Base-by-base conservation (phyloP, 1,140 invertebrate species). In the Armadillidium nasatum region DNA sequence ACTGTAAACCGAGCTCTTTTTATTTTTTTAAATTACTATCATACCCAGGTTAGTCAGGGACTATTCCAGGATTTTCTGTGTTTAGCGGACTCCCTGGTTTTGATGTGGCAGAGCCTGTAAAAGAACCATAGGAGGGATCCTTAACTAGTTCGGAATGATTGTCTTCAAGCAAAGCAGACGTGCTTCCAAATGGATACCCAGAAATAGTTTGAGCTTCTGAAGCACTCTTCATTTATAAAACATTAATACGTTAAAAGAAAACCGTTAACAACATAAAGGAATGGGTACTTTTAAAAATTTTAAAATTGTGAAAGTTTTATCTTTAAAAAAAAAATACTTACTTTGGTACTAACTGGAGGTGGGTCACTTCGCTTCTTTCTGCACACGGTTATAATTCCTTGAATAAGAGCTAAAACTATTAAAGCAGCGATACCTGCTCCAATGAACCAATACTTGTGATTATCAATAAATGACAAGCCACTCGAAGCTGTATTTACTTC, bases 241-340 rank as follows among this genome's bases (percentile, higher is more conserved):
- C 6, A 33, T 33, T 33, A 73, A 11, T 10, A 73, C 22, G 15
- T 23, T 23, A 21, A 44, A 9, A n/a, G n/a, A 1, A 10, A 23
- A 73, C 45, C 22, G 21, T 23, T 70, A 73, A 70, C 72, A 70
- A 21, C 21, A 73, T 44, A 67, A 10, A 11, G 72, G 13, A 33
- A 44, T 6, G 44, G 50, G 33, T 23, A 74, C 54, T 44, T 68
- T 60, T 74, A 44, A 19, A 43, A 73, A 33, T 87, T 88, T 72
- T 69, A 81, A 11, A 60, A 71, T 43, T 43, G 21, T 4, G 11
- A 71, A 33, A 33, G 33, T 33, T 33, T 33, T 6, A 33, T 33
- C 11, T 60, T 4, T 60, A 60, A 9, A 50, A 9, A 50, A 50
- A 15, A 15, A 7, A 60, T 15, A 60, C 50, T 60, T 19, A 60